A percentile compares a stretch with the other conserved stretches of the same genome.
Conservation (phyloP, 2,113 vertebrate species). For the Bothrops jararaca region DNA sequence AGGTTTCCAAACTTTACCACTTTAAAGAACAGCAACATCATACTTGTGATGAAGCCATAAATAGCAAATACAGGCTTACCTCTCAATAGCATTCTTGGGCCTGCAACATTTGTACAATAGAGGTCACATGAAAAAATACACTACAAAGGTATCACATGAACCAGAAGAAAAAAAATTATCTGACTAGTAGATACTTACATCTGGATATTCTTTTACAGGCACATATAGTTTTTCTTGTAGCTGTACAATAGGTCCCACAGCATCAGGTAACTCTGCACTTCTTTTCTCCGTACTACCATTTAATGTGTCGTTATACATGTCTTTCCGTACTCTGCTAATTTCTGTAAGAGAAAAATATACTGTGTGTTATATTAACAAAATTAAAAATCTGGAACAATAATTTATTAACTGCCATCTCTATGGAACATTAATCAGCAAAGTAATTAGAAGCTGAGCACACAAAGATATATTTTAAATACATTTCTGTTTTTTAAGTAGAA, state of each 20-base stretch:
- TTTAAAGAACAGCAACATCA: background rate
- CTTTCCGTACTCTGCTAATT: conserved; percentile 98
- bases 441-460: background rate
- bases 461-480: background rate
- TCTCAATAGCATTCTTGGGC: background rate
- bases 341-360: conserved; percentile 77
- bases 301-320: conserved; percentile 99
- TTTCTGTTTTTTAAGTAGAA: background rate
- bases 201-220: conserved; percentile 98
- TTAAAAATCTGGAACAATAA: conserved; percentile 36
- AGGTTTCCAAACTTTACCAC: background rate
- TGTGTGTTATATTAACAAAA: conserved; percentile 60
- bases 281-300: conserved; percentile 95
- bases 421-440: background rate
- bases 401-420: background rate
- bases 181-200: conserved; percentile 83
- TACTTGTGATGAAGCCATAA: background rate
- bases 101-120: conserved; percentile 33
- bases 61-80: background rate
- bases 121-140: conserved; percentile 33
- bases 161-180: conserved; percentile 36
- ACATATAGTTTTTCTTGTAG: conserved; percentile 99
- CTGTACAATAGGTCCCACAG: conserved; percentile 92
- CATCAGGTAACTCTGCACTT: conserved; percentile 92
- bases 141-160: conserved; percentile 26